Base-by-base conservation (phyloP, 2,113 vertebrate species). In the Zosterops japonicus region DNA sequence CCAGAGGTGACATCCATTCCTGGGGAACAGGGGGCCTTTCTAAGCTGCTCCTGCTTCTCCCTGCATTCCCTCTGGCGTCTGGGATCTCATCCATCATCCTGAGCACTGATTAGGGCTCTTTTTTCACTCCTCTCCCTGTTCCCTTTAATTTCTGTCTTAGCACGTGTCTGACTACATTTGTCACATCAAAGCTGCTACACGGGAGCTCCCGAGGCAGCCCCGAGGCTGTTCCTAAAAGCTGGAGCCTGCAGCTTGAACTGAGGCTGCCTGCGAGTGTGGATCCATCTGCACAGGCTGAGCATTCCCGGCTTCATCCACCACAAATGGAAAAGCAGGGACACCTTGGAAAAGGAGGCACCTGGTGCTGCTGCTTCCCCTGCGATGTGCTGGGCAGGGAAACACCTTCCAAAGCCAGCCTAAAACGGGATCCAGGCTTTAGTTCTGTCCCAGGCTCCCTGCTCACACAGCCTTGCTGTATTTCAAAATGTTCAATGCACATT, bases 151-250 rank as follows among this genome's bases (percentile, higher is more conserved):
- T 33, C 31, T 69, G 21, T 63, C 70, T 65, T 0, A 0, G 49
- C 71, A 14, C 86, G 5, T 2, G 46, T 39, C 6, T 25, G 76
- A 11, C 42, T 90, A 18, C 29, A n/a, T 64, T 91, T 82, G 65
- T 56, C 70, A 31, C 74, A 93, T 85, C 83, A 93, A 55, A 92
- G 94, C 47, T 31, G 12, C 29, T 29, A 31, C 59, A 61, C 65
- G 84, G 31, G 5, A 19, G 28, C 47, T 93, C 90, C 64, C 19
- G 44, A 87, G 89, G 94, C 80, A 92, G 52, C 35, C 86, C 83
- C 19, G 36, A 75, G 90, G 93, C 83, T 87, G 41, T 36, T 83
- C 59, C 77, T 23, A 7, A 52, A 67, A 87, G 39, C 39, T 44
- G 53, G 39, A 91, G 56, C 68, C 57, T 70, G 29, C 3, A 29